phyloP scores from a whole-genome alignment of 2,113 vertebrate species.

The Mellivora capensis region DNA sequence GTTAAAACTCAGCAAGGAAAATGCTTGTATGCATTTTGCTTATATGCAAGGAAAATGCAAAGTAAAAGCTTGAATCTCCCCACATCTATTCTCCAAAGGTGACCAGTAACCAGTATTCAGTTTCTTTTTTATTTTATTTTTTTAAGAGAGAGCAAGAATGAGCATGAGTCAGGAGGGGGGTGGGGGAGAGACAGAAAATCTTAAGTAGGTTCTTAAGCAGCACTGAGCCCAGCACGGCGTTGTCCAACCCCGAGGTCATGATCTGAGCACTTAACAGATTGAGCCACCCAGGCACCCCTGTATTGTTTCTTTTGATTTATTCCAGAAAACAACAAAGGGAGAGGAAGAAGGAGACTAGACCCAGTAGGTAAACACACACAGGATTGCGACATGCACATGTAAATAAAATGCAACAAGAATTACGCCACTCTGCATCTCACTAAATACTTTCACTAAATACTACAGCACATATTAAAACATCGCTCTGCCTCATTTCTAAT shows the following conservation, averaged over 20 bases:
- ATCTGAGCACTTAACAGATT: not conserved
- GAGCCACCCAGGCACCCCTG: not conserved
- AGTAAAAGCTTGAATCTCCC: not conserved
- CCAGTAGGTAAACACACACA: not conserved
- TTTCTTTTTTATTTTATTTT: not conserved
- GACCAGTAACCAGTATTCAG: not conserved
- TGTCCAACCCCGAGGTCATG: not conserved
- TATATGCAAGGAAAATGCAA: not conserved
- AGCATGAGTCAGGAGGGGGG: not conserved
- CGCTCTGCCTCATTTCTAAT: not conserved
- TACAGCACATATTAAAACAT: not conserved
- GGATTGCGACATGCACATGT: no score
- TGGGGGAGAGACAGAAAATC: not conserved
- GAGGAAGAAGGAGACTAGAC: not conserved
- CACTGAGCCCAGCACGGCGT: not conserved
- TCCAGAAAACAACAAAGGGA: not conserved
- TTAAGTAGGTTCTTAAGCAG: not conserved
- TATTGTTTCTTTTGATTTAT: conserved; percentile 3
- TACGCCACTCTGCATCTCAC: not conserved
- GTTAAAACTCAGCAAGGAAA: not conserved
- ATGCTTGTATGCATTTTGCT: no score
- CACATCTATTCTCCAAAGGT: not conserved
- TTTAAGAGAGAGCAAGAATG: not conserved
- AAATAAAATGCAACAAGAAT: not conserved
- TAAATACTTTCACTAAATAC: not conserved